Evolutionary conservation across 2,888 invertebrate genomes (phyloP), one percentile per base, ranked within the genome.

Genomic region (Smittia sp.): DNA sequence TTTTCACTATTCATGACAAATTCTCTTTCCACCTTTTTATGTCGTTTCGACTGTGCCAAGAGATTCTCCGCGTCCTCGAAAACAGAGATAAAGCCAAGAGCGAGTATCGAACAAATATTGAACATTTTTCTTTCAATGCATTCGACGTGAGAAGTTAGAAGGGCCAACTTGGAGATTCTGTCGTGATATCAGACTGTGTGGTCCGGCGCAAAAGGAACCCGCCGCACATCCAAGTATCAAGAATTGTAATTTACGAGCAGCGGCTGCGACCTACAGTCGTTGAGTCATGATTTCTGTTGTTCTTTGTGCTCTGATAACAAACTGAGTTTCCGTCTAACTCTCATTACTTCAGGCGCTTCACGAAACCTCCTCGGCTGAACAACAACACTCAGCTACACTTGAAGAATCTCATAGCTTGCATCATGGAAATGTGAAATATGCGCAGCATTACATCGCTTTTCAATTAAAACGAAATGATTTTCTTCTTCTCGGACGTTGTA

Each of bases 231-330:
- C 18, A 58, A 58, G 22, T 18, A 18, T 54, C 52, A 70, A 70
- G 39, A 68, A 58, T 11, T 52, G 52, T 70, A 70, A 70, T 70
- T 70, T 70, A 70, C 54, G 69, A 54, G 25, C 69, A 54, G 52
- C 27, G 69, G 25, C 52, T 70, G 69, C 52, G 69, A 46, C 69
- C 69, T 38, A 69, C 54, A 46, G 52, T n/a, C 9, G 13, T 46
- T 15, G 2, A 20, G 58, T 22, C 58, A 58, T 58, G 58, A 58
- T 22, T 58, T 58, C n/a, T 58, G n/a, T 58, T 58, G 58, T 18
- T 58, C 58, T 58, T 58, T 2, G 7, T 58, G n/a, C 46, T 7
- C 9, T 58, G 58, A 58, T 58, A 58, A 58, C 58, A 58, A 58
- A 58, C 3, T 58, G 6, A 58, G 11, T 58, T 58, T 58, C 22